Percentiles rank a stretch among this genome's conserved stretches.
phyloP scores from a whole-genome alignment of 2,113 vertebrate species.

The Pygoscelis adeliae region DNA sequence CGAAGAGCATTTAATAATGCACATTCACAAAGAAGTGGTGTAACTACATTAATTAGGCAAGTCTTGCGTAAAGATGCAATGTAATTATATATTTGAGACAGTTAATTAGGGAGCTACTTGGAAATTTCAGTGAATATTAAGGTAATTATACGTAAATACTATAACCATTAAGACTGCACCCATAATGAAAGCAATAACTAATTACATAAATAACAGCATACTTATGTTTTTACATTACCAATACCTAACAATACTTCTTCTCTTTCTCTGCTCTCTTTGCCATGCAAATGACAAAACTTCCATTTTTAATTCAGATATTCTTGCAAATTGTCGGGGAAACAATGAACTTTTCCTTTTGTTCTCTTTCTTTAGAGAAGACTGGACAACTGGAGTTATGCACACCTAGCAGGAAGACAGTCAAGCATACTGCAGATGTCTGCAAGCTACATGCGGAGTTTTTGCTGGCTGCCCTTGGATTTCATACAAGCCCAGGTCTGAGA shows the following conservation, averaged over 20 bases:
- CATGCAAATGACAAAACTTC: conserved; percentile 82
- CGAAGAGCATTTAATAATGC: conserved; percentile 91
- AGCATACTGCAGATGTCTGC: not conserved
- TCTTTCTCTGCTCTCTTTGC: conserved; percentile 73
- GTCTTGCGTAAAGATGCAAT: conserved; percentile 91
- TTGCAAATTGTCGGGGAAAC: conserved; percentile 75
- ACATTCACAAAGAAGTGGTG: conserved; percentile 89
- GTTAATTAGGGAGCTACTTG: conserved; percentile 92
- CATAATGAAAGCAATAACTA: conserved; percentile 92
- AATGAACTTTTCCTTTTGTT: conserved; percentile 74
- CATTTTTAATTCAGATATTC: conserved; percentile 79
- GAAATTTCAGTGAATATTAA: conserved; percentile 93
- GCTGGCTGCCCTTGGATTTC: not conserved
- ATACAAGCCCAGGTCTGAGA: not conserved
- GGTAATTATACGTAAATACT: conserved; percentile 92
- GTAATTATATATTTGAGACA: conserved; percentile 92
- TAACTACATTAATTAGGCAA: conserved; percentile 95
- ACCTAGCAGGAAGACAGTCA: not conserved
- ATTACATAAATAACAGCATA: conserved; percentile 90
- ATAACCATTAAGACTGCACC: conserved; percentile 88
- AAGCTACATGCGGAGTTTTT: not conserved
- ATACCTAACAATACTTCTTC: conserved; percentile 86
- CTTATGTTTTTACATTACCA: conserved; percentile 87
- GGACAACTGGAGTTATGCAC: not conserved
- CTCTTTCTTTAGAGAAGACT: conserved; percentile 50